Conservation (phyloP, 2,797 vertebrate species). For the Psittacula derbiana region DNA sequence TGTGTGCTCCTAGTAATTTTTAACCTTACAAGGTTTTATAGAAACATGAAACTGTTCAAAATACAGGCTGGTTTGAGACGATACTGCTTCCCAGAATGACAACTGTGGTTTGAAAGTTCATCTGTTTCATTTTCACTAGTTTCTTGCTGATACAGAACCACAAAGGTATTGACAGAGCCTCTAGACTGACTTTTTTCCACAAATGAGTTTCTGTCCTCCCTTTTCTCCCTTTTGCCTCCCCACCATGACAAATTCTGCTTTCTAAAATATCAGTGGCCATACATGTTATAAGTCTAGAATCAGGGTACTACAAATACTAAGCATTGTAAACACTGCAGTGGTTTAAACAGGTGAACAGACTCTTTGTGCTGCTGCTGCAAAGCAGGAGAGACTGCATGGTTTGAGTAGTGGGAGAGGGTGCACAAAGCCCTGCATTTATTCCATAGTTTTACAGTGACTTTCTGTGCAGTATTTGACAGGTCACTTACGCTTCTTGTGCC, state of each 20-base stretch:
- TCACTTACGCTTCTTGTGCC: not conserved
- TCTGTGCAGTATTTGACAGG: not conserved
- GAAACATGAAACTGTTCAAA: not conserved
- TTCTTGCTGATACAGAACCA: conserved; percentile 12
- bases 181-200: not conserved
- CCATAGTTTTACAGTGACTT: not conserved
- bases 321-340: not conserved
- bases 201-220: not conserved
- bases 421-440: not conserved
- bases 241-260: not conserved
- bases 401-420: rapidly evolving
- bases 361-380: not conserved
- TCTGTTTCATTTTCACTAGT: conserved; percentile 15
- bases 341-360: not conserved
- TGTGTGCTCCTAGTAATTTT: not conserved
- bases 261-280: not conserved
- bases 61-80: not conserved
- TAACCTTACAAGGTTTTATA: not conserved
- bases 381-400: not conserved
- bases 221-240: not conserved
- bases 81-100: not conserved
- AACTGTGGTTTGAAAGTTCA: not conserved
- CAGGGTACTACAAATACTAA: not conserved
- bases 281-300: not conserved
- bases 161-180: not conserved